phyloP scores from a whole-genome alignment of 1,140 invertebrate genomes.

The Brachionus rotundiformis region DNA sequence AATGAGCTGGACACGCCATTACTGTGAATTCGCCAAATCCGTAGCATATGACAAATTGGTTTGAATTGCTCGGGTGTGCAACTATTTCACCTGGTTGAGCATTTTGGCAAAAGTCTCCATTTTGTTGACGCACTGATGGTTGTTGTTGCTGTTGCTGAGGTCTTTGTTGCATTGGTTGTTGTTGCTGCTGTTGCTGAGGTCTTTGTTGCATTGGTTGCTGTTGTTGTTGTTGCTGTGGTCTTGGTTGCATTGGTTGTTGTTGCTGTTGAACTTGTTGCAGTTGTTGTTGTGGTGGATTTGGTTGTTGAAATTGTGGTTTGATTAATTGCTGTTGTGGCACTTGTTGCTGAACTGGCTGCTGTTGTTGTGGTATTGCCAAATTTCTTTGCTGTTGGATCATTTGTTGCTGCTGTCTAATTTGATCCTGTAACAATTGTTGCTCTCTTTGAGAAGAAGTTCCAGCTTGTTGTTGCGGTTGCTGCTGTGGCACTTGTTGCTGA shows the following conservation, averaged over 20 bases:
- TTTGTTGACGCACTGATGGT: constrained; percentile 26
- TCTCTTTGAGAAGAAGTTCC: not conserved
- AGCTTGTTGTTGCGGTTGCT: not conserved
- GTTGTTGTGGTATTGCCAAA: not conserved
- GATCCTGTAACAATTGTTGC: not conserved
- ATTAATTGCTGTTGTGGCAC: not conserved
- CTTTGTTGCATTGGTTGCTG: not conserved
- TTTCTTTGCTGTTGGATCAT: not conserved
- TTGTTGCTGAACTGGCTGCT: not conserved
- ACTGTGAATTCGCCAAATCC: constrained; percentile 47
- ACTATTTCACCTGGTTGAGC: constrained; percentile 43
- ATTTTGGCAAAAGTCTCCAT: constrained; percentile 9
- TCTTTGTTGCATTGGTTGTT: not conserved
- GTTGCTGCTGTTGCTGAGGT: not conserved
- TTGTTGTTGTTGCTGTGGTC: not conserved
- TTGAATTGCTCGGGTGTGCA: not conserved
- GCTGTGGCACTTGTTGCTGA: not conserved
- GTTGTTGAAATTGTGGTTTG: not conserved
- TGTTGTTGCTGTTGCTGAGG: not conserved
- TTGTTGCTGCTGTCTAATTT: not conserved
- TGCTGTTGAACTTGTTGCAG: not conserved
- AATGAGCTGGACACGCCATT: constrained; percentile 38
- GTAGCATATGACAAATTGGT: constrained; percentile 46
- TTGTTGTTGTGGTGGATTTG: not conserved
- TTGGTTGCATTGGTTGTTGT: not conserved